Evolutionary conservation across 2,888 invertebrate genomes (phyloP), one percentile per base, ranked within the genome.

Genomic region (Hypolimnas misippus): DNA sequence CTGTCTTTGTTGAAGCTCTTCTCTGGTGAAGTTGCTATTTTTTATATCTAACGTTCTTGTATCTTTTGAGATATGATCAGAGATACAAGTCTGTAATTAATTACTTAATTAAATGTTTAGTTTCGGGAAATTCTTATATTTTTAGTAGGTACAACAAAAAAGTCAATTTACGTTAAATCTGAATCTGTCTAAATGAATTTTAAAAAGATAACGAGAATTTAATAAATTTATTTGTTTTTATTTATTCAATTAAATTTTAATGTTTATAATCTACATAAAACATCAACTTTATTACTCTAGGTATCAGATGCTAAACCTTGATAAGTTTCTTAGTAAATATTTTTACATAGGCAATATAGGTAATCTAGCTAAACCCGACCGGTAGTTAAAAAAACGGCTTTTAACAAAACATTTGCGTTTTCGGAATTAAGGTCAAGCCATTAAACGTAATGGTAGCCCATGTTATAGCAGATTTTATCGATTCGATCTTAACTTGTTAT

Each of bases 1-100:
- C 49, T 49, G 57, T 65, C 55, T 56, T 57, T 62, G 62, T 65
- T 65, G 16, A 7, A 54, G 31, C 51, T 67, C 51, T 52, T 58
- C 12, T 31, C 12, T 17, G 52, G 10, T 57, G 21, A 16, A 14
- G 49, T 44, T 59, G 58, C n/a, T 44, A 44, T n/a, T 25, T 29
- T 25, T 51, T 42, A 5, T 42, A 44, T 29, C 25, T 29, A 7
- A 7, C 8, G 6, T 8, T 49, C 19, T 21, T 12, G 17, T 46
- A 5, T 1, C 44, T 46, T 46, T 44, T 21, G 12, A 12, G 2
- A 38, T n/a, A 4, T n/a, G n/a, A 38, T 38, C 12, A n/a, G 12
- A 38, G 35, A 38, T 38, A 4, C 35, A n/a, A n/a, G n/a, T n/a
- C n/a, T n/a, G n/a, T n/a, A n/a, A n/a, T n/a, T n/a, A n/a, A n/a